Base-by-base conservation (phyloP, 2,888 invertebrate species). In the Brachylomia viminalis region DNA sequence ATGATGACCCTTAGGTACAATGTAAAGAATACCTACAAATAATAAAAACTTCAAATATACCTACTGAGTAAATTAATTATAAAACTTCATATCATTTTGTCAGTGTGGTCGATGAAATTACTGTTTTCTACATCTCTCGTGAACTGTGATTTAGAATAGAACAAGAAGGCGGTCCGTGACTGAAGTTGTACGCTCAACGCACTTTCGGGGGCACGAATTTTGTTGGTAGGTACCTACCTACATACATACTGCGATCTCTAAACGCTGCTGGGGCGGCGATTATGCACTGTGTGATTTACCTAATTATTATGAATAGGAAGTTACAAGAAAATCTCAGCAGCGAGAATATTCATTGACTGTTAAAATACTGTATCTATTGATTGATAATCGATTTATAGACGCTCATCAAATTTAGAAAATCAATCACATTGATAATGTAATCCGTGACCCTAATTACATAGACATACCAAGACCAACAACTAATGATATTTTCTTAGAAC, bases 401-500 rank as follows among this genome's bases (percentile, higher is more conserved):
- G n/a, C 74, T 30, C 27, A 61, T 70, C 47, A 33, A n/a, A 68
- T 71, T 61, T 30, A 66, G 15, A 49, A 68, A 65, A 56, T 30
- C 15, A 70, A 66, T 62, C n/a, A 15, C 47, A 38, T 72, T 38
- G n/a, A 58, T 67, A 65, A 65, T 49, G 13, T 45, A 59, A 61
- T 72, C 70, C 67, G 72, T 67, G 70, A 64, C 52, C 59, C 20
- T 77, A 68, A 77, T 74, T 49, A 70, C 64, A 61, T 33, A 47
- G 45, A 17, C 54, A 52, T 38, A 38, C 4, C 3, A 8, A 52
- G 5, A 38, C 4, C 3, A 8, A 30, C 17, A 76, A 61, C 45
- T 64, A 73, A 71, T 72, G 20, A 38, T 69, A 68, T 52, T 42
- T 65, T 68, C 73, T 54, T 45, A 52, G 54, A 45, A 47, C 42